Percentiles rank a stretch among this genome's conserved stretches.
Conservation (phyloP, 2,113 vertebrate genomes). For the Oceanodroma tethys region DNA sequence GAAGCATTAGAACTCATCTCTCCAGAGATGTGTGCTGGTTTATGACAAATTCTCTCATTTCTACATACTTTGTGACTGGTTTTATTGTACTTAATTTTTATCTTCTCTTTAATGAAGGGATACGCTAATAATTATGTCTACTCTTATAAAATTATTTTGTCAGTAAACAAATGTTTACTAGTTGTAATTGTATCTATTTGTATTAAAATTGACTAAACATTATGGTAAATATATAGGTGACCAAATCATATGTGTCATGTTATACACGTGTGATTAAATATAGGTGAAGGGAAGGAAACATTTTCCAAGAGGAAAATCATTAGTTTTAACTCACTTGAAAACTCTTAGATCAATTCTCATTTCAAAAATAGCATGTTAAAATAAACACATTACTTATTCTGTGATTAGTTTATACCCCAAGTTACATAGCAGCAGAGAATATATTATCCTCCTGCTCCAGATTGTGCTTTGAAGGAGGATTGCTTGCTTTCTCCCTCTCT, state of each 20-base stretch:
- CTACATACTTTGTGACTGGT: not conserved
- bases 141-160: not conserved
- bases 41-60: not conserved
- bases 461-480: not conserved
- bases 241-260: not conserved
- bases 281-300: not conserved
- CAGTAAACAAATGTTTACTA: not conserved
- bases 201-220: not conserved
- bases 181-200: not conserved
- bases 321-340: not conserved
- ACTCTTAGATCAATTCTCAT: not conserved
- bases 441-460: not conserved
- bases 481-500: not conserved
- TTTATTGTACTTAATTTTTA: not conserved
- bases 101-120: not conserved
- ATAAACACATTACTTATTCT: not conserved
- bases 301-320: not conserved
- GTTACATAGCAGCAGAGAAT: not conserved
- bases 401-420: not conserved
- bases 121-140: not conserved
- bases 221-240: not conserved
- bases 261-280: not conserved
- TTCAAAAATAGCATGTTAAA: not conserved
- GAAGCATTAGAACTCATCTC: not conserved
- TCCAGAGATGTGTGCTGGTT: not conserved